Evolutionary conservation across 2,797 vertebrate species (phyloP), one percentile per base, ranked within the genome.

Genomic region (Hoplostethus mediterraneus): DNA sequence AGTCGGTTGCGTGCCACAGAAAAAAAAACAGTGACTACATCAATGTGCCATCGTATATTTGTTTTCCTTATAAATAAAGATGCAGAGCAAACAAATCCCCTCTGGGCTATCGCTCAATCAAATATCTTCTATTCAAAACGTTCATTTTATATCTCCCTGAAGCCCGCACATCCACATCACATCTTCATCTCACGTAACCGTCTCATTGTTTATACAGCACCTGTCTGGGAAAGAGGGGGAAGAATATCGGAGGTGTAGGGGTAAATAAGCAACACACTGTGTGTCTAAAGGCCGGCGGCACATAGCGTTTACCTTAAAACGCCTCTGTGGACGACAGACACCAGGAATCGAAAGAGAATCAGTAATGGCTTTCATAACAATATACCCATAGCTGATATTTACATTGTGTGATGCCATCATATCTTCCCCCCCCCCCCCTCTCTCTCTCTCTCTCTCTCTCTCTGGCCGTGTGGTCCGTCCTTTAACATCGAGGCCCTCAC

Each of bases 121-220:
- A 73, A 82, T 78, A 75, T 79, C 59, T 81, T 63, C 30, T 59
- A 87, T 88, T 83, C 67, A 84, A 75, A 79, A 84, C 72, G 80
- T 83, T 79, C 70, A 83, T 86, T 83, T 86, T 65, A 73, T 82
- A 74, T 83, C 75, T 84, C 73, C 79, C 80, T 33, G 65, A 77
- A 85, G 77, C 84, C 88, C 76, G 61, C 66, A 79, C 67, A 65
- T 82, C 72, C 68, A 81, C 71, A 69, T 80, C 79, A 89, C 63
- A 73, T 71, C 71, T 75, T 65, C 64, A 65, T 83, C 76, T 76
- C 72, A 59, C 56, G 62, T 69, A 82, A 69, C 75, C 51, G 42
- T 68, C 77, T 87, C 75, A 82, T 89, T 84, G 84, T 82, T 87
- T 91, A 81, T 84, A 85, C 87, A 79, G 67, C 51, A 79, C 71